These are phyloP conservation scores for Chrysomallon squamiferum DNA, from an alignment of 1,140 invertebrate species.

Conservation along the genomic window DNA sequence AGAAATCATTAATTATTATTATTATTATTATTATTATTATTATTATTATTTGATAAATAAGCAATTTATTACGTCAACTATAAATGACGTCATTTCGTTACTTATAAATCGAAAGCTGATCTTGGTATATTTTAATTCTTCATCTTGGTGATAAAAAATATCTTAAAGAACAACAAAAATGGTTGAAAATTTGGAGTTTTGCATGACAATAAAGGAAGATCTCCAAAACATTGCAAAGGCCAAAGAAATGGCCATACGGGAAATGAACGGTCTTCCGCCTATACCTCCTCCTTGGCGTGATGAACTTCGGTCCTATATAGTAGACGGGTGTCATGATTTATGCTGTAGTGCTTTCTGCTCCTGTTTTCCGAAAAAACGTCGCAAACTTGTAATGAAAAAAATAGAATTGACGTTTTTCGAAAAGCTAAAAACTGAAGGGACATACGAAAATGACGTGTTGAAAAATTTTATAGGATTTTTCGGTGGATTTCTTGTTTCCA, in stretches of 20 bases:
- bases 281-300: conserved; percentile 34
- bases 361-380: conserved; percentile 34
- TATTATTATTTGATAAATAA: no score
- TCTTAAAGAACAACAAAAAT: no score
- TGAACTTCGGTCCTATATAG: conserved; percentile 17
- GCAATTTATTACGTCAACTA: no score
- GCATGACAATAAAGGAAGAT: background rate
- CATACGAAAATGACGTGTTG: conserved; percentile 43
- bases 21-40: no score
- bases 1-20: no score
- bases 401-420: conserved; percentile 9
- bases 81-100: no score
- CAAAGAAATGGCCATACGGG: conserved; percentile 44
- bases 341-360: conserved; percentile 39
- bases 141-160: no score
- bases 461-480: conserved; percentile 48
- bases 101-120: no score
- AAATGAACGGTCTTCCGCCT: conserved; percentile 39
- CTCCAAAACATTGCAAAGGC: conserved; percentile 12
- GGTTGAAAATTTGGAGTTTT: no score
- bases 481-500: conserved; percentile 32
- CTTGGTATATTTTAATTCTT: no score
- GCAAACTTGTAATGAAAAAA: conserved; percentile 7
- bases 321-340: conserved; percentile 16
- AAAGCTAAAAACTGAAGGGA: conserved; percentile 19